phyloP scores from a whole-genome alignment of 1,140 invertebrate genomes.

The Andricus grossulariae region DNA sequence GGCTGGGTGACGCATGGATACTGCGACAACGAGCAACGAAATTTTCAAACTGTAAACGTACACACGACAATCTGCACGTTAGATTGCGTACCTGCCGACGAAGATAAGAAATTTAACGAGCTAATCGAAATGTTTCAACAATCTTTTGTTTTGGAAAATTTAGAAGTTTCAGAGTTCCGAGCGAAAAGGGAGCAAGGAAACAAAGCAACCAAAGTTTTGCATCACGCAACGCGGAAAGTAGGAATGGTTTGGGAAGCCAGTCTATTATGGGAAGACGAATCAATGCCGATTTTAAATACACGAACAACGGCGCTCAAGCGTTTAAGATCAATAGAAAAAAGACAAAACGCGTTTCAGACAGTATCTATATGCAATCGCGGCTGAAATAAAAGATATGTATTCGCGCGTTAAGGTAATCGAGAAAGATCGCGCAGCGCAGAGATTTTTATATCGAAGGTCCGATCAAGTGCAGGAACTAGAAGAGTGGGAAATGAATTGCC shows the following conservation, averaged over 20 bases:
- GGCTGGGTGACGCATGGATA: not conserved
- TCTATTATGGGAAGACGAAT: not conserved
- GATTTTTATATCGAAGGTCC: constrained; percentile 55
- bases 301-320: not conserved
- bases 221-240: not conserved
- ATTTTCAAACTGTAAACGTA: no score
- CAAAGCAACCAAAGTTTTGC: not conserved
- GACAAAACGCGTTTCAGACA: constrained; percentile 54
- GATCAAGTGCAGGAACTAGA: constrained; percentile 22
- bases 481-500: constrained; percentile 55
- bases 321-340: not conserved
- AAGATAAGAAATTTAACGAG: no score
- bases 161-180: no score
- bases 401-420: constrained; percentile 54
- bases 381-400: constrained; percentile 69
- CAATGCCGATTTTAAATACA: not conserved
- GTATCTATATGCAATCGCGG: constrained; percentile 50
- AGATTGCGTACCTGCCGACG: no score
- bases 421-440: constrained; percentile 51
- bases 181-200: no score
- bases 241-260: not conserved
- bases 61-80: no score
- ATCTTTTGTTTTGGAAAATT: no score
- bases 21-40: no score
- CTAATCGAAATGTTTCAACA: no score